Conservation (phyloP, 2,113 vertebrate species). For the Cryptomyrus ogoouensis region DNA sequence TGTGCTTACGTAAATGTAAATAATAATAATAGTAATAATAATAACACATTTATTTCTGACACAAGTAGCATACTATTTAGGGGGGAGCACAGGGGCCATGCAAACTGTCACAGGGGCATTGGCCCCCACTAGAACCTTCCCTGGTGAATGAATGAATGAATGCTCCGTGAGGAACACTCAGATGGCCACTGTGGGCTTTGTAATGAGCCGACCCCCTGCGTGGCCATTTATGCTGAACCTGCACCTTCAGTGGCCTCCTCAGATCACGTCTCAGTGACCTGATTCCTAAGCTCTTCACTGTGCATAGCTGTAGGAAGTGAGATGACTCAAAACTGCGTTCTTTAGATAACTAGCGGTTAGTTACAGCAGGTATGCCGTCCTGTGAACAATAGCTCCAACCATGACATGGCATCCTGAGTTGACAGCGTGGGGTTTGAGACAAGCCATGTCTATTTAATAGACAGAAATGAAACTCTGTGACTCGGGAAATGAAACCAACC, state of each 20-base stretch:
- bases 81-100: too few relatives aligned
- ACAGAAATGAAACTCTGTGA: neutral
- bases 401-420: neutral
- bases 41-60: neutral
- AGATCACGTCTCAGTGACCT: neutral
- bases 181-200: neutral
- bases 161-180: neutral
- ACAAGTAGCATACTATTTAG: neutral
- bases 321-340: neutral
- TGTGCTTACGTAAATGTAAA: too few relatives aligned
- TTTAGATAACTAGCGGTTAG: neutral
- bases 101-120: neutral
- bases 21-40: too few relatives aligned
- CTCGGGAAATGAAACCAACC: conserved; percentile 20
- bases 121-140: neutral
- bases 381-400: neutral
- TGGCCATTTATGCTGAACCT: neutral
- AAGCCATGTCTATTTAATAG: neutral
- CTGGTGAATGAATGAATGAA: neutral
- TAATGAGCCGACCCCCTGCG: neutral
- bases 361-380: neutral
- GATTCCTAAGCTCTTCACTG: neutral
- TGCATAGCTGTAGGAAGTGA: neutral
- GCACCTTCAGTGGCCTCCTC: neutral
- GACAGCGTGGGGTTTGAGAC: neutral